phyloP scores from a whole-genome alignment of 1,140 invertebrate species.

The Theocolax elegans region DNA sequence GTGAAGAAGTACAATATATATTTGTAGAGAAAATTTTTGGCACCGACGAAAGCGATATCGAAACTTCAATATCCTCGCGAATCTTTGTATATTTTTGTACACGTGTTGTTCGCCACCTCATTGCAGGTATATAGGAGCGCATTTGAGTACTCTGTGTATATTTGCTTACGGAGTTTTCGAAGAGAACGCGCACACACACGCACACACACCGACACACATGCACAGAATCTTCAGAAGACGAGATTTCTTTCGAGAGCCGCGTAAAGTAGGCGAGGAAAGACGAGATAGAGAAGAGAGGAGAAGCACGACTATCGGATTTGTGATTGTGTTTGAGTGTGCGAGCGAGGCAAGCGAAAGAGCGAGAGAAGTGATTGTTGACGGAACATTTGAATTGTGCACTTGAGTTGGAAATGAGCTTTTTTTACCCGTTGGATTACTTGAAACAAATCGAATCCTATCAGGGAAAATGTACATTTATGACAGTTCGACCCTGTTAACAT shows the following conservation, averaged over 20 bases:
- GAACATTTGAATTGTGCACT: slow-evolving; percentile 36
- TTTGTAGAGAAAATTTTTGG: too few relatives aligned
- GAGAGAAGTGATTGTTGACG: slow-evolving; percentile 31
- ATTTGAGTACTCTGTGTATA: background rate
- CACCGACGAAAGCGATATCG: too few relatives aligned
- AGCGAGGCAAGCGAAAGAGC: background rate
- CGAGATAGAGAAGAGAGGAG: background rate
- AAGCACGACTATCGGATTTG: slow-evolving; percentile 4
- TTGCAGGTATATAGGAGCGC: background rate
- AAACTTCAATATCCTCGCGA: too few relatives aligned
- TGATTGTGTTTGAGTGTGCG: slow-evolving; percentile 21
- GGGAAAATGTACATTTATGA: background rate
- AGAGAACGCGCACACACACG: background rate
- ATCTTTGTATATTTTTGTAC: background rate
- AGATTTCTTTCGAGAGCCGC: slow-evolving; percentile 19
- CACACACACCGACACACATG: too few relatives aligned
- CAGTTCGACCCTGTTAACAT: too few relatives aligned
- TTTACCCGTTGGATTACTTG: slow-evolving; percentile 4
- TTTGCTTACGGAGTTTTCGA: slow-evolving; percentile 3
- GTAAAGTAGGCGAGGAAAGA: background rate
- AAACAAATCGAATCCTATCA: slow-evolving; percentile 20
- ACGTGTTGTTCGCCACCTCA: slow-evolving; percentile 1
- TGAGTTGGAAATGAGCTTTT: slow-evolving; percentile 32
- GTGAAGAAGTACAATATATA: too few relatives aligned
- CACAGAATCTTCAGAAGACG: slow-evolving; percentile 17